A percentile compares a stretch with the other conserved stretches of the same genome.
These are phyloP conservation scores for Spondyliosoma cantharus DNA, from an alignment of 2,797 vertebrate species.

Conservation along the genomic window DNA sequence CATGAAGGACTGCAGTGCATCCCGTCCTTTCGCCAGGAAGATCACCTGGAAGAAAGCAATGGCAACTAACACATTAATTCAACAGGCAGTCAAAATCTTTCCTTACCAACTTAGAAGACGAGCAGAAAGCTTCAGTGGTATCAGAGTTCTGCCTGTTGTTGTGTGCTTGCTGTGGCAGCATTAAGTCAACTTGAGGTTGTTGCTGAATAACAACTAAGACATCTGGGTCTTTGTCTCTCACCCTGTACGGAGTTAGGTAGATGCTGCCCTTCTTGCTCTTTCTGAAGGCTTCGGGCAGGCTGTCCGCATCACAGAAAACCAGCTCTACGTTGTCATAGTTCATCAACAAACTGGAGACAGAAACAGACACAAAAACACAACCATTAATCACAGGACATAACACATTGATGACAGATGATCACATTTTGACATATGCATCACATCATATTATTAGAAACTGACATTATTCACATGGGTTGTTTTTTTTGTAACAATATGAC, in stretches of 20 bases:
- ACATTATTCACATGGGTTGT: too few species aligned
- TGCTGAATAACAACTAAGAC: not conserved
- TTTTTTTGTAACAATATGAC: not conserved
- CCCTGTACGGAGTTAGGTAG: conserved; percentile 95
- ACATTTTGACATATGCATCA: not conserved
- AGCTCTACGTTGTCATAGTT: conserved; percentile 95
- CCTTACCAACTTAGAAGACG: not conserved
- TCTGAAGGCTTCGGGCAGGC: conserved; percentile 91
- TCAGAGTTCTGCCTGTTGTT: not conserved
- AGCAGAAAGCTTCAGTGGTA: not conserved
- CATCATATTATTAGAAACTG: not conserved
- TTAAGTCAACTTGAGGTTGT: not conserved
- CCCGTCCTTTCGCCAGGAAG: conserved; percentile 93
- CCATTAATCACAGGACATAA: not conserved
- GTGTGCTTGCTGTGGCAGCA: not conserved
- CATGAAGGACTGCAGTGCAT: conserved; percentile 94
- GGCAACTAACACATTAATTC: not conserved
- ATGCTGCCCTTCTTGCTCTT: conserved; percentile 95
- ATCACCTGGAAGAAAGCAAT: conserved; percentile 86
- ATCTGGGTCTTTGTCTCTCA: conserved; percentile 73
- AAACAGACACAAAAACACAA: conserved; percentile 1
- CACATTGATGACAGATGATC: not conserved
- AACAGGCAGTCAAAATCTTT: not conserved
- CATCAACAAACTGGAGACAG: conserved; percentile 89
- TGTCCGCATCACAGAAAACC: conserved; percentile 90